These are phyloP conservation scores for Periparus ater DNA, from an alignment of 2,797 vertebrate species.

Conservation along the genomic window DNA sequence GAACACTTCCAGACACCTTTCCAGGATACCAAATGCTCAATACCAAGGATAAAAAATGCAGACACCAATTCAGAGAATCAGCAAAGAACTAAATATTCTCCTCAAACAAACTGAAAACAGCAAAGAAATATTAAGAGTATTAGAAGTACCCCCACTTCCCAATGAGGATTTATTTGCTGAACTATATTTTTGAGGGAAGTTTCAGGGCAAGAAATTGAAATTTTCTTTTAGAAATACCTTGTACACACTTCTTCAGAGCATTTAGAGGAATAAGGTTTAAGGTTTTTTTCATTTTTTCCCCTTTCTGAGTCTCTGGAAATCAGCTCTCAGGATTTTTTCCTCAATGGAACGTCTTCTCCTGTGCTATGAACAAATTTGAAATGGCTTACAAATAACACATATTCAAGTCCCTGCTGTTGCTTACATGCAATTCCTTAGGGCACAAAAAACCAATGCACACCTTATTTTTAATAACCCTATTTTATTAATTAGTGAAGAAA, in stretches of 20 bases:
- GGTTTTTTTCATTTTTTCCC: accelerated
- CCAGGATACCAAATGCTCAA: neutral
- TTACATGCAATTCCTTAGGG: neutral
- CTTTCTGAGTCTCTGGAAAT: neutral
- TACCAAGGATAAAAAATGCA: neutral
- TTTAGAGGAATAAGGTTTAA: neutral
- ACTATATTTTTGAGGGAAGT: neutral
- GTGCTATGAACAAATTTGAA: neutral
- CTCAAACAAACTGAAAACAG: neutral
- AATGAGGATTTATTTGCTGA: accelerated
- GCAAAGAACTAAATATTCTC: neutral
- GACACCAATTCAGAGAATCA: neutral
- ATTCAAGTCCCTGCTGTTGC: neutral
- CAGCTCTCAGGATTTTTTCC: neutral
- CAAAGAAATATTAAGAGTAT: neutral
- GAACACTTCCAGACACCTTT: neutral
- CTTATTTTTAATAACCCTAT: neutral
- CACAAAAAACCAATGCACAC: neutral
- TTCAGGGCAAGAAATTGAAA: neutral
- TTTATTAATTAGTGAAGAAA: neutral
- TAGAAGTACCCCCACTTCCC: neutral
- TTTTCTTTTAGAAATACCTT: neutral
- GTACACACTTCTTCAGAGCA: neutral
- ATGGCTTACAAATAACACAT: neutral
- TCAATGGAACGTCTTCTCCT: neutral